Evolutionary conservation across 2,797 vertebrate genomes (phyloP).

Genomic region (Meriones psammophilus): DNA sequence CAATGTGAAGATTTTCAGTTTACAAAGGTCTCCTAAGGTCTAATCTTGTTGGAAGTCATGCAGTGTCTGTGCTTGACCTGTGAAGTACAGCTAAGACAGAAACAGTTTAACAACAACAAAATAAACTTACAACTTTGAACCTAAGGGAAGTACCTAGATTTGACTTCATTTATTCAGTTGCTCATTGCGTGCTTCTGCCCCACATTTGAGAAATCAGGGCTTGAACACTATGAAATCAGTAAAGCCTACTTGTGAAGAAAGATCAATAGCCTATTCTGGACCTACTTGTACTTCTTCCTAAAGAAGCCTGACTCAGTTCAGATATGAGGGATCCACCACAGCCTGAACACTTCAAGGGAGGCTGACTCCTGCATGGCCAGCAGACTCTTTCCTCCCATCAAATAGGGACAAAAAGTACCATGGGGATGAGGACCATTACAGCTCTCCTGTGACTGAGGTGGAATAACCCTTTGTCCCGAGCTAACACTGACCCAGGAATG

Average conservation of each 20-base stretch:
- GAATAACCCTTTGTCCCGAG: neutral
- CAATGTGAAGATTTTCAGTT: neutral
- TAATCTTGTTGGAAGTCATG: neutral
- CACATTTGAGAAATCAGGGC: neutral
- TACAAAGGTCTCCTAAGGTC: neutral
- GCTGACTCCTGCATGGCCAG: neutral
- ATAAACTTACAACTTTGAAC: neutral
- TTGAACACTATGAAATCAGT: neutral
- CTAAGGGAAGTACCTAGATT: neutral
- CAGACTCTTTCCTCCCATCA: neutral
- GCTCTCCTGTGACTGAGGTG: fast-evolving
- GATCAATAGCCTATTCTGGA: neutral
- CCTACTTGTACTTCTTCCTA: neutral
- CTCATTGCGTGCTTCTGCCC: neutral
- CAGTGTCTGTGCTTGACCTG: no score
- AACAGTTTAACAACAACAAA: neutral
- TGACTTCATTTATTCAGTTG: neutral
- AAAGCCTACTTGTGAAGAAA: neutral
- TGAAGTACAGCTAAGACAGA: neutral
- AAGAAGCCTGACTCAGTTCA: neutral
- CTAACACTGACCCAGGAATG: neutral
- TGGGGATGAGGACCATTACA: neutral
- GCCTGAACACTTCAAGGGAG: neutral
- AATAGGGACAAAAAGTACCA: neutral
- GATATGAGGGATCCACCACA: neutral